A percentile compares a stretch with the other conserved stretches of the same genome.
These are phyloP conservation scores for Fratercula arctica DNA, from an alignment of 2,797 vertebrate genomes.

Conservation along the genomic window DNA sequence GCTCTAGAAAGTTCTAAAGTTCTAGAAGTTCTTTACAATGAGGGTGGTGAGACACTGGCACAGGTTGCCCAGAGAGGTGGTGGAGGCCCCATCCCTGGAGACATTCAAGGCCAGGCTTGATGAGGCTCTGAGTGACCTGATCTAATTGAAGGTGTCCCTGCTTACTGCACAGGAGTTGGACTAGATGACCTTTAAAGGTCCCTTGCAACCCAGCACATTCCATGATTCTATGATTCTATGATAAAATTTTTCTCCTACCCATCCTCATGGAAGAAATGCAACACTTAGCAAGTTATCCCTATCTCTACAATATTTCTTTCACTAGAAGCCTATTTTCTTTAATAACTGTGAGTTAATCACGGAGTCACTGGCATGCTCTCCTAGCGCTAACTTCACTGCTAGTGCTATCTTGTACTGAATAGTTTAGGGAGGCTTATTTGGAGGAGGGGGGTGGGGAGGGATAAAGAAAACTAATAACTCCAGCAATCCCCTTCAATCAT, in stretches of 20 bases:
- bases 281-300: slow-evolving; percentile 20
- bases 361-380: neutral
- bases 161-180: no score
- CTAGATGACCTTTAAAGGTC: no score
- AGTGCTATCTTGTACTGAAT: neutral
- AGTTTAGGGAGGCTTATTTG: neutral
- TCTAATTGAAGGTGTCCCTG: no score
- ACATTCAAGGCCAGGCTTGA: no score
- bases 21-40: no score
- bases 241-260: neutral
- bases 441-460: neutral
- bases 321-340: neutral
- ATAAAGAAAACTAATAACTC: slow-evolving; percentile 57
- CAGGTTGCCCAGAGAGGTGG: no score
- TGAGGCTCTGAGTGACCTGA: no score
- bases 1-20: no score
- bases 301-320: neutral
- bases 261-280: slow-evolving; percentile 33
- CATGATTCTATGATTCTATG: no score
- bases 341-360: neutral
- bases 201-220: no score
- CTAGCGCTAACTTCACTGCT: neutral
- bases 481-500: slow-evolving; percentile 31
- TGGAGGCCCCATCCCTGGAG: no score
- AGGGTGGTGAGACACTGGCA: no score